A percentile compares a stretch with the other conserved stretches of the same genome.
Evolutionary conservation across 2,113 vertebrate genomes (phyloP).

Genomic region (Bettongia penicillata): DNA sequence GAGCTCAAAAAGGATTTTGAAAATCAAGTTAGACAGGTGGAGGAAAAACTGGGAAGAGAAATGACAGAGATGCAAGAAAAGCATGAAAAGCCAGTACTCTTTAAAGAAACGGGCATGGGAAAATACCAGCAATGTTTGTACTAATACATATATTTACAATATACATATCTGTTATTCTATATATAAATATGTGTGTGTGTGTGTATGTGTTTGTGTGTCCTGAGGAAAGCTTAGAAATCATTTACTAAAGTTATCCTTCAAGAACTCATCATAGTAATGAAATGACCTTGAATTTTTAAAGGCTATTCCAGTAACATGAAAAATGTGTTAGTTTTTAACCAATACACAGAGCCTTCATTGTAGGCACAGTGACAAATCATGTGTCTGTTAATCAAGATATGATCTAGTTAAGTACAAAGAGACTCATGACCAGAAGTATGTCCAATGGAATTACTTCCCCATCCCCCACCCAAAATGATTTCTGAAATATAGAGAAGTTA

Average conservation of each 20-base stretch:
- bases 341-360: not conserved
- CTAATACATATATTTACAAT: not conserved
- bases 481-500: not conserved
- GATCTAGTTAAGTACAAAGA: not conserved
- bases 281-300: not conserved
- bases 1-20: too few relatives aligned
- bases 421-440: not conserved
- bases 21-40: too few relatives aligned
- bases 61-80: too few relatives aligned
- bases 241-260: not conserved
- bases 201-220: not conserved
- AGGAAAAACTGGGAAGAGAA: too few relatives aligned
- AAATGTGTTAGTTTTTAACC: not conserved
- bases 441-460: not conserved
- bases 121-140: not conserved
- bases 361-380: not conserved
- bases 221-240: not conserved
- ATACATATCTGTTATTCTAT: not conserved
- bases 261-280: not conserved
- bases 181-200: not conserved
- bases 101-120: not conserved
- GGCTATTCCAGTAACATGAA: not conserved
- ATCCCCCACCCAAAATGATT: not conserved
- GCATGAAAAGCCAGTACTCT: not conserved
- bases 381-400: not conserved